These are phyloP conservation scores for Bufo gargarizans DNA, from an alignment of 2,113 vertebrate species.

Conservation along the genomic window DNA sequence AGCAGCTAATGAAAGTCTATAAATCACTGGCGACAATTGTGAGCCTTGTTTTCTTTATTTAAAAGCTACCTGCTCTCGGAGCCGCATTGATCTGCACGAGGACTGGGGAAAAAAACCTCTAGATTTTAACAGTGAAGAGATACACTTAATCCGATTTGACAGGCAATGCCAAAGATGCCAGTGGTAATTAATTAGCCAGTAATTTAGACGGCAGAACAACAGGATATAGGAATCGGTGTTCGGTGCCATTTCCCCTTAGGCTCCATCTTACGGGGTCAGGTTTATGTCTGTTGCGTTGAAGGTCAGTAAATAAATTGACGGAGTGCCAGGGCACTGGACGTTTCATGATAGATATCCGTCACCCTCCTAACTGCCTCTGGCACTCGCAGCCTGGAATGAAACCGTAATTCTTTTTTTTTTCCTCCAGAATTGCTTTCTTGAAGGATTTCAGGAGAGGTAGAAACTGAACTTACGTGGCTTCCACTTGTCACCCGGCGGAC, in stretches of 20 bases:
- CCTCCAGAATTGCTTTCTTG: slow-evolving; percentile 62
- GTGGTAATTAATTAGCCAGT: slow-evolving; percentile 98
- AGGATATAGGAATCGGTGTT: slow-evolving; percentile 85
- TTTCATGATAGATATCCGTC: slow-evolving; percentile 81
- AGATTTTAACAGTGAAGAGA: slow-evolving; percentile 77
- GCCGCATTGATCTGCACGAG: slow-evolving; percentile 59
- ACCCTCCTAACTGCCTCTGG: slow-evolving; percentile 76
- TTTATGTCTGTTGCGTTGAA: slow-evolving; percentile 79
- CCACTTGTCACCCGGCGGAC: background rate
- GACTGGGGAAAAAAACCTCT: slow-evolving; percentile 61
- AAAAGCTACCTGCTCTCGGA: slow-evolving; percentile 75
- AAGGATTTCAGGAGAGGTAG: slow-evolving; percentile 62
- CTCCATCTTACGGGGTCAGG: slow-evolving; percentile 87
- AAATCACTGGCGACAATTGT: slow-evolving; percentile 89
- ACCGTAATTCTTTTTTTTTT: slow-evolving; percentile 63
- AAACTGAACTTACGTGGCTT: background rate
- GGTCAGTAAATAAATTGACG: slow-evolving; percentile 86
- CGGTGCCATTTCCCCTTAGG: slow-evolving; percentile 85
- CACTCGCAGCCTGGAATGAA: slow-evolving; percentile 73
- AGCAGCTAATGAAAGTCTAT: slow-evolving; percentile 90
- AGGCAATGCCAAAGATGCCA: slow-evolving; percentile 94
- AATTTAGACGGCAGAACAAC: slow-evolving; percentile 91
- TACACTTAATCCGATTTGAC: slow-evolving; percentile 92
- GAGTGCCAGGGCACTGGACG: slow-evolving; percentile 81
- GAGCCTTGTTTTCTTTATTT: slow-evolving; percentile 80